phyloP scores from a whole-genome alignment of 2,797 vertebrate species.

The Onychomys arenicola region DNA sequence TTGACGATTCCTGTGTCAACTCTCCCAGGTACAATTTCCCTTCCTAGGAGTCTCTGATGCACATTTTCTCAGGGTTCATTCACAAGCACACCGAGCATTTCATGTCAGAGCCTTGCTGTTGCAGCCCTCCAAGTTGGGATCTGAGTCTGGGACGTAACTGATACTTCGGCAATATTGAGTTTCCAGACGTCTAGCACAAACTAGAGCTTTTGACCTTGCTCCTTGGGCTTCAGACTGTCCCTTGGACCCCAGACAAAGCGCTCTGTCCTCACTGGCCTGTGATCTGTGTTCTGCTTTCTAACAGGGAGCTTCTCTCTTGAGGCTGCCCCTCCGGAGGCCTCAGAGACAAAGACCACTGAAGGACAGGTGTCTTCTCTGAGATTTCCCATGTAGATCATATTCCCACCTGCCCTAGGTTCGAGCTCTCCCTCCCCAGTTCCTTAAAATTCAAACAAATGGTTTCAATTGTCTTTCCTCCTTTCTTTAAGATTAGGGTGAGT shows the following conservation, averaged over 20 bases:
- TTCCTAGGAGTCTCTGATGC: conserved; percentile 22
- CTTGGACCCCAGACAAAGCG: neutral
- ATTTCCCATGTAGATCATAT: conserved; percentile 75
- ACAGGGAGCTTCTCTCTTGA: neutral
- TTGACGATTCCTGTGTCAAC: conserved; percentile 55
- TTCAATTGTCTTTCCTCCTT: conserved; percentile 5
- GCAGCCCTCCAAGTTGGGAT: neutral
- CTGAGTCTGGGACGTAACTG: conserved; percentile 27
- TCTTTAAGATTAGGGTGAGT: neutral
- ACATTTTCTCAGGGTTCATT: conserved; percentile 68
- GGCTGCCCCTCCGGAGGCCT: conserved; percentile 30
- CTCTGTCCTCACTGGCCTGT: neutral
- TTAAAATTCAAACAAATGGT: conserved; percentile 48
- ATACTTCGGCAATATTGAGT: conserved; percentile 66
- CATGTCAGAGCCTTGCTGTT: neutral
- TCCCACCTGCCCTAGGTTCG: conserved; percentile 16
- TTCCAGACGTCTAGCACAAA: conserved; percentile 64
- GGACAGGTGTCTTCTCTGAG: conserved; percentile 54
- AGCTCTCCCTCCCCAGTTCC: neutral
- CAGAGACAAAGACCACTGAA: conserved; percentile 51
- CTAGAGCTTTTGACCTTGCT: conserved; percentile 23
- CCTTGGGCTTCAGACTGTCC: conserved; percentile 39
- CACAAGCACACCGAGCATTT: conserved; percentile 48
- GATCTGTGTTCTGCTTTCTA: neutral
- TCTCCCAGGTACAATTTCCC: conserved; percentile 31